Base-by-base conservation (phyloP, 2,888 invertebrate species). In the Eupithecia subumbrata region DNA sequence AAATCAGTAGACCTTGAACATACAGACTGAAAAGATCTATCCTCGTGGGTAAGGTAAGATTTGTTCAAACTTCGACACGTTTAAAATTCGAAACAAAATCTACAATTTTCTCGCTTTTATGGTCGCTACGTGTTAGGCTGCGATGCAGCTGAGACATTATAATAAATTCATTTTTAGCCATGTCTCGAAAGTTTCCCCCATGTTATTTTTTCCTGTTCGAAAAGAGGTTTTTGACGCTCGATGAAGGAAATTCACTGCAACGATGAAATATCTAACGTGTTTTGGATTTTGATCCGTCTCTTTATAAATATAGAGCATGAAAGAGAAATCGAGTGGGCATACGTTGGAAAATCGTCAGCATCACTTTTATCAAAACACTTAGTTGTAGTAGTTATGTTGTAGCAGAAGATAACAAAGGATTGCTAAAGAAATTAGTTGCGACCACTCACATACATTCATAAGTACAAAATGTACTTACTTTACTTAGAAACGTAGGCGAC, bases 11-110 rank as follows among this genome's bases (percentile, higher is more conserved):
- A 67, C 68, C 16, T 68, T 45, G 0, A 67, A 56, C 22, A 22
- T 22, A 67, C 37, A 12, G 1, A 22, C 14, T 43, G 52, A 45
- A 34, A 70, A 45, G 72, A 37, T 40, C 52, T 34, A 76, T 71
- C 48, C 73, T 45, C 30, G 16, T 72, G 77, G 76, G 34, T 74
- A 48, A 43, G 30, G 73, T 76, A 68, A 77, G 77, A 74, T 77
- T 75, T 76, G 18, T 69, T 30, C 70, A 76, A 72, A 69, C 73
- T 76, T 64, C 34, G 40, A 25, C 69, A 45, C 74, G 64, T 72
- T 82, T 82, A 70, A 79, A 80, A 82, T 80, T 80, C 81, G 77
- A 79, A 77, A 79, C 81, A n/a, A n/a, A n/a, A 78, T 73, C 75
- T 74, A 76, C 74, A 72, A 52, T 74, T 22, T 76, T 69, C 75